These are phyloP conservation scores for Epinotia demarniana DNA, from an alignment of 2,888 invertebrate species.

Conservation along the genomic window DNA sequence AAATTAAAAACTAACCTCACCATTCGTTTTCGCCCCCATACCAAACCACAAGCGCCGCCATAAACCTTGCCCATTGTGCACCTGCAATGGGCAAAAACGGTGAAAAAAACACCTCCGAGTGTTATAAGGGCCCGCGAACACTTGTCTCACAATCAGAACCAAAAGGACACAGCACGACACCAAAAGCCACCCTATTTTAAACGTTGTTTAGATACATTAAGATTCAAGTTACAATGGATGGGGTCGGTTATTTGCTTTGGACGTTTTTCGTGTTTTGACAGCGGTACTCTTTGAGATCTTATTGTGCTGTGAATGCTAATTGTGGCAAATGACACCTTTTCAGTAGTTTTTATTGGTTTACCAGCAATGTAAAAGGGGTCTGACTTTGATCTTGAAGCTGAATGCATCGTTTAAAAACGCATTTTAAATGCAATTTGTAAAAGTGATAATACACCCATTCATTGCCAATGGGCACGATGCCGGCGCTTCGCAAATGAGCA, in stretches of 20 bases:
- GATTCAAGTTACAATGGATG: background rate
- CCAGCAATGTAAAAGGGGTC: conserved; percentile 6
- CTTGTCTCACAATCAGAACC: conserved; percentile 43
- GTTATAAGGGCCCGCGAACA: conserved; percentile 55
- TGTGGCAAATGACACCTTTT: conserved; percentile 54
- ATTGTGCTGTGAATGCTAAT: conserved; percentile 58
- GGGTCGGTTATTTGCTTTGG: conserved; percentile 13
- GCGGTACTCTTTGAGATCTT: conserved; percentile 69
- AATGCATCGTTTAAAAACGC: background rate
- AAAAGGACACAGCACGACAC: background rate
- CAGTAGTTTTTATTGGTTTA: conserved; percentile 33
- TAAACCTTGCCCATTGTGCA: conserved; percentile 72
- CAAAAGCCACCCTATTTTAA: conserved; percentile 8
- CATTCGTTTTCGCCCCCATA: conserved; percentile 41
- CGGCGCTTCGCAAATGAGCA: background rate
- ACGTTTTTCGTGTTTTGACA: conserved; percentile 72
- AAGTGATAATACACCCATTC: background rate
- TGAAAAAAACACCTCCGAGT: conserved; percentile 50
- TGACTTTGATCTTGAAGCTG: background rate
- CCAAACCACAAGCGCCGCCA: conserved; percentile 72
- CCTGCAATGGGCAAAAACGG: conserved; percentile 71
- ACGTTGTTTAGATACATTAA: background rate
- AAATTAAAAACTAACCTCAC: conserved; percentile 20
- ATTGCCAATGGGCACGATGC: background rate
- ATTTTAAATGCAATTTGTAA: background rate